phyloP scores from a whole-genome alignment of 2,113 vertebrate species.

The Equus quagga region DNA sequence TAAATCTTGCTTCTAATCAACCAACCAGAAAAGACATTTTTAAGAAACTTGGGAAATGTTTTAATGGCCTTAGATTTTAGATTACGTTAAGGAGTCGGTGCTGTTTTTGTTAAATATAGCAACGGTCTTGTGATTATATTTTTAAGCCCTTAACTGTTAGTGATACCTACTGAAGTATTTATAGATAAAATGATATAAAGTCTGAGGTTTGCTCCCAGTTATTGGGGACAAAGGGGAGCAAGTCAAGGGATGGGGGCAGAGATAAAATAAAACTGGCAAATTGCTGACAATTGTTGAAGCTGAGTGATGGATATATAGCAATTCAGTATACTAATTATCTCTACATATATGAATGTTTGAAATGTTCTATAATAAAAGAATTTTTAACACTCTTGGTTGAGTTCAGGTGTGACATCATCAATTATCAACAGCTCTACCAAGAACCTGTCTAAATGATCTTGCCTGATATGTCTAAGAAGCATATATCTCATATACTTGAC shows the following conservation, averaged over 20 bases:
- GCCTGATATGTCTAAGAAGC: background rate
- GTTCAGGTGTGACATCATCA: background rate
- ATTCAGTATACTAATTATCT: background rate
- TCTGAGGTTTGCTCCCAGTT: background rate
- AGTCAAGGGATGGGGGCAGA: background rate
- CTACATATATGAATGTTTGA: background rate
- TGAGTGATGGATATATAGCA: background rate
- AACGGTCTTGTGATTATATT: background rate
- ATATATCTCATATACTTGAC: background rate
- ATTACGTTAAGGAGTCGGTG: background rate
- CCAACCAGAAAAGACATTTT: background rate
- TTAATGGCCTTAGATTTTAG: background rate
- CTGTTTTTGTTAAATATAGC: background rate
- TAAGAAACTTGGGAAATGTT: background rate
- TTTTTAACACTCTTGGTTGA: background rate
- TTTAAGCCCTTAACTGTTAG: background rate
- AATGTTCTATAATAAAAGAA: background rate
- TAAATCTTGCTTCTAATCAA: background rate
- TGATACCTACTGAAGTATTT: background rate
- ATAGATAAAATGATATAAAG: background rate
- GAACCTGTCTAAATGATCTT: background rate
- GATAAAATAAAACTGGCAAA: background rate
- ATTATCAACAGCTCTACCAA: background rate
- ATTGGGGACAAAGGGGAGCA: background rate
- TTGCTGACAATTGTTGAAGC: background rate